phyloP scores from a whole-genome alignment of 2,113 vertebrate genomes.

The Regulus satrapa region DNA sequence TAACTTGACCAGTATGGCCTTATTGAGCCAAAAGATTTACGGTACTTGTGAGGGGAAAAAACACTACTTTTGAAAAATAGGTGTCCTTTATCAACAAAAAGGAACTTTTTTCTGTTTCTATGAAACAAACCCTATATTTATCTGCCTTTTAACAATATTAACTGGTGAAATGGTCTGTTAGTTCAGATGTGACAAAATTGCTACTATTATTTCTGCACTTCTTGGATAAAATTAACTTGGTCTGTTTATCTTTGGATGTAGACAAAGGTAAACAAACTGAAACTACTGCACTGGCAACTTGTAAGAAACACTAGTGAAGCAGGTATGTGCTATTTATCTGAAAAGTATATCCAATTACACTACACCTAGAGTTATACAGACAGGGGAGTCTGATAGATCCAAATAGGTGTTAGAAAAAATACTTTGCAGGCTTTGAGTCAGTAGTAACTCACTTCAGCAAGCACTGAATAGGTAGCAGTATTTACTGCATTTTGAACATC shows the following conservation, averaged over 20 bases:
- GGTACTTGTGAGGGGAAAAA: neutral
- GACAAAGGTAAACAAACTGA: neutral
- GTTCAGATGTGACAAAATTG: neutral
- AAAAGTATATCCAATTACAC: neutral
- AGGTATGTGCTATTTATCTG: neutral
- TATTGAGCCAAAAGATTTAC: neutral
- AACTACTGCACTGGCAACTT: neutral
- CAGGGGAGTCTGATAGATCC: neutral
- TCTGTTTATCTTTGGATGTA: neutral
- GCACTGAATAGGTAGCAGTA: constrained; percentile 13
- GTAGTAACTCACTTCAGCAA: neutral
- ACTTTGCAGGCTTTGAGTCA: neutral
- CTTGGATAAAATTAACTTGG: neutral
- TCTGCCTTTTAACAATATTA: constrained; percentile 10
- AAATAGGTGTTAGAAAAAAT: neutral
- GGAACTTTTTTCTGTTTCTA: constrained; percentile 71
- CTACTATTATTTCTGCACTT: constrained; percentile 35
- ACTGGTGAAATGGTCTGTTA: constrained; percentile 29
- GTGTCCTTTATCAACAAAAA: constrained; percentile 43
- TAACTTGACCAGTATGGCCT: neutral
- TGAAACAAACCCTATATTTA: constrained; percentile 69
- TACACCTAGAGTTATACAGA: neutral
- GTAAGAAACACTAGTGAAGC: neutral
- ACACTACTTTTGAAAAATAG: neutral
- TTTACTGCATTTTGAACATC: constrained; percentile 62